A percentile compares a stretch with the other conserved stretches of the same genome.
phyloP scores from a whole-genome alignment of 2,113 vertebrate species.

The Plotosus lineatus region DNA sequence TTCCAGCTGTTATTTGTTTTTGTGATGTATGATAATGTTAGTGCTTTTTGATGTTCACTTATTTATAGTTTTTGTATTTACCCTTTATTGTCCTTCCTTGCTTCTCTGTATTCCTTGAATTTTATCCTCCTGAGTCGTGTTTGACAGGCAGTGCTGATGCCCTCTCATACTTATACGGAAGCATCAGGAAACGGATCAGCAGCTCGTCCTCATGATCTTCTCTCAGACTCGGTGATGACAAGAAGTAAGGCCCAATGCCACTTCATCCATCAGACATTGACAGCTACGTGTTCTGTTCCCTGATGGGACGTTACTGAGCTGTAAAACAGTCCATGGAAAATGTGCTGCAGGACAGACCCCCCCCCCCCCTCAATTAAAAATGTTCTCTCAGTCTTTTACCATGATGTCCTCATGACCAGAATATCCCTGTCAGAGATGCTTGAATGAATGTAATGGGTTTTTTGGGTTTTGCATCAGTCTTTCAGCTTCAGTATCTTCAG shows the following conservation, averaged over 20 bases:
- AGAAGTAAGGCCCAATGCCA: background rate
- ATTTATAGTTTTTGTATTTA: no score
- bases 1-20: no score
- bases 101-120: no score
- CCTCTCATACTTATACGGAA: background rate
- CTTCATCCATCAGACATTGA: constrained; percentile 2
- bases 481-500: background rate
- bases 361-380: background rate
- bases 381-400: background rate
- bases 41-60: no score
- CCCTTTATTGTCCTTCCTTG: no score
- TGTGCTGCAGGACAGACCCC: background rate
- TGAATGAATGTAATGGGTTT: background rate
- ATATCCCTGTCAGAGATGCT: background rate
- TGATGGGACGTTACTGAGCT: constrained; percentile 4
- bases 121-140: no score
- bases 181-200: constrained; percentile 5
- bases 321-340: background rate
- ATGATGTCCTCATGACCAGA: background rate
- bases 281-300: background rate
- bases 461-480: background rate
- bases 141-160: constrained; percentile 4
- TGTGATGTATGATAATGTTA: no score
- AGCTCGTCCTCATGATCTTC: background rate
- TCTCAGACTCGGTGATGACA: background rate